Conservation (phyloP, 2,797 vertebrate genomes). For the Chaetophractus vellerosus region DNA sequence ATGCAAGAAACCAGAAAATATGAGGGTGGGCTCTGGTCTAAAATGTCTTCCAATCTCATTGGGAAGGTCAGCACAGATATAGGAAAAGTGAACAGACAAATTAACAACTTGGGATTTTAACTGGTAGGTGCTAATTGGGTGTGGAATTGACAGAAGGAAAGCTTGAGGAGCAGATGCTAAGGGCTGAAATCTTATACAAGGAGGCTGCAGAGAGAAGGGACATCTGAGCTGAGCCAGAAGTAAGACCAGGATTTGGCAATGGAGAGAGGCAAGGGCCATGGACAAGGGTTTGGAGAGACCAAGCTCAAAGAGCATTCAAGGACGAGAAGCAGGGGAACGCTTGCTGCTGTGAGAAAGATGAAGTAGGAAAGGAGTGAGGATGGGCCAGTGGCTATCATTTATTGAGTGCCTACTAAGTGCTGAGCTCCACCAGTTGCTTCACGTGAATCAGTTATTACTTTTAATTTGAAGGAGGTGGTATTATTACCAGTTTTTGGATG, state of each 20-base stretch:
- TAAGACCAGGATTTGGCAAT: not conserved
- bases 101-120: conserved; percentile 4
- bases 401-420: not conserved
- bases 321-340: not conserved
- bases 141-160: not conserved
- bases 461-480: not conserved
- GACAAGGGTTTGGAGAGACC: fast-evolving
- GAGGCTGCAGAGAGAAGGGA: not conserved
- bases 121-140: conserved; percentile 40
- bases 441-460: too few relatives aligned
- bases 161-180: not conserved
- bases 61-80: not conserved
- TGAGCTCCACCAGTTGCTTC: not conserved
- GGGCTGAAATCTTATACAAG: not conserved
- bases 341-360: fast-evolving
- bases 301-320: not conserved
- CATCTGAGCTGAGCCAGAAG: fast-evolving
- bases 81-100: not conserved
- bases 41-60: not conserved
- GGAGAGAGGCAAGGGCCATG: too few relatives aligned
- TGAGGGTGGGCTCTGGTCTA: not conserved
- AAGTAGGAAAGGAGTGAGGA: too few relatives aligned
- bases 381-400: not conserved
- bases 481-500: not conserved
- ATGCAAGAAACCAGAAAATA: not conserved